Evolutionary conservation across 2,113 vertebrate species (phyloP).

Genomic region (Theristicus caerulescens): DNA sequence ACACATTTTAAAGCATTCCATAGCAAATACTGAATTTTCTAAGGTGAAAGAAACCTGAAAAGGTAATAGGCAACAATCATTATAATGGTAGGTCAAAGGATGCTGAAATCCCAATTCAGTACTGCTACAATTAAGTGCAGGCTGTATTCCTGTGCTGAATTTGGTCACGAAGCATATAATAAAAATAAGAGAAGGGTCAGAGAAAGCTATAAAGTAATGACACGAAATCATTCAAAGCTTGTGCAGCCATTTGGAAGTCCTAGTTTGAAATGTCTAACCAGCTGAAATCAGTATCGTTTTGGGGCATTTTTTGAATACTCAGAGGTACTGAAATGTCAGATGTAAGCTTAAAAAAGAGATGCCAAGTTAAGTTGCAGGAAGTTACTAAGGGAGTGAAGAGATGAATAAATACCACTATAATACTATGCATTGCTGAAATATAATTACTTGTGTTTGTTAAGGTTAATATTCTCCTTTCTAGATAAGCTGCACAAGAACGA

Average conservation of each 20-base stretch:
- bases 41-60: neutral
- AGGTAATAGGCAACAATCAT: neutral
- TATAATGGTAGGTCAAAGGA: neutral
- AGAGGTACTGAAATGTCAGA: neutral
- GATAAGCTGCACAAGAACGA: neutral
- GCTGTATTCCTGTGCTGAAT: neutral
- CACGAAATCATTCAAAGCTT: neutral
- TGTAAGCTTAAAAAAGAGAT: neutral
- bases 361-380: neutral
- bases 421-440: neutral
- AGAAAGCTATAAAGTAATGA: neutral
- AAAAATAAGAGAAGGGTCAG: slow-evolving; percentile 1
- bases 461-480: neutral
- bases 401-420: neutral
- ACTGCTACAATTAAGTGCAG: neutral
- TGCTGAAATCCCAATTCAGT: neutral
- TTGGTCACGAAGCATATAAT: neutral
- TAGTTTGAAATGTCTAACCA: neutral
- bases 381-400: neutral
- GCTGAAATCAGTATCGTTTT: neutral
- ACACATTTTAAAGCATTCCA: neutral
- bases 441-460: neutral
- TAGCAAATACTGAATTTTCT: neutral
- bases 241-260: neutral
- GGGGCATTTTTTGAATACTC: neutral